These are phyloP conservation scores for Neoscelio sp. DNA, from an alignment of 2,888 invertebrate genomes.

Conservation along the genomic window DNA sequence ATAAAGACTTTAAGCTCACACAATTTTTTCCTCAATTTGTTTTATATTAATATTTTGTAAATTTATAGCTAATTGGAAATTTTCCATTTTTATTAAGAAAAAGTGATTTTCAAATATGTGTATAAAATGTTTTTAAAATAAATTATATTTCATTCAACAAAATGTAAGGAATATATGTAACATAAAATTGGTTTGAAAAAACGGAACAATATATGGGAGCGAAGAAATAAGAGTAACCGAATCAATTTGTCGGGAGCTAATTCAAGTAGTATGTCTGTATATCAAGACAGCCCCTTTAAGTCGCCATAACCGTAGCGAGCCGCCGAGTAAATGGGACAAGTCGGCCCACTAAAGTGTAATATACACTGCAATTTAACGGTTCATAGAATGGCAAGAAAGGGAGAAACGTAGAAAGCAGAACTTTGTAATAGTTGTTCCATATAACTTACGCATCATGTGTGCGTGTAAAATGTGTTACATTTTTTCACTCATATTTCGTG, in stretches of 20 bases:
- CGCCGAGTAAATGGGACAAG: slow-evolving; percentile 56
- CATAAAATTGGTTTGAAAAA: slow-evolving; percentile 8
- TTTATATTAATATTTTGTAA: too few relatives aligned
- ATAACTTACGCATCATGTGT: too few relatives aligned
- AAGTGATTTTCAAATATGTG: too few relatives aligned
- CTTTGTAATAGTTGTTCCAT: slow-evolving; percentile 17
- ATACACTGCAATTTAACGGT: slow-evolving; percentile 56
- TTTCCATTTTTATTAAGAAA: too few relatives aligned
- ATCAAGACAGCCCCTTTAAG: slow-evolving; percentile 58
- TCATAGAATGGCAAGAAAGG: slow-evolving; percentile 32
- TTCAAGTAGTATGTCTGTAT: slow-evolving; percentile 51
- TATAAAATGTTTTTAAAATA: neutral
- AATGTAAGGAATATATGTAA: neutral
- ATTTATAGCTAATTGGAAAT: too few relatives aligned
- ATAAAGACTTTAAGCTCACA: too few relatives aligned
- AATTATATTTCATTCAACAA: neutral
- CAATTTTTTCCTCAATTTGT: too few relatives aligned
- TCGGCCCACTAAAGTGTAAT: slow-evolving; percentile 55
- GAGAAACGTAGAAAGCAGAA: slow-evolving; percentile 27
- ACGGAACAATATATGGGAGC: slow-evolving; percentile 4
- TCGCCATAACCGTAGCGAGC: slow-evolving; percentile 52
- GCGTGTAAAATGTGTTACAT: neutral
- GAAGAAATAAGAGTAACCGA: slow-evolving; percentile 19
- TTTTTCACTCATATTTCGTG: slow-evolving; percentile 11
- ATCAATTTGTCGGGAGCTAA: slow-evolving; percentile 47